A percentile compares a stretch with the other conserved stretches of the same genome.
These are phyloP conservation scores for Orthonychiurus folsomi DNA, from an alignment of 2,888 invertebrate species.

Conservation along the genomic window DNA sequence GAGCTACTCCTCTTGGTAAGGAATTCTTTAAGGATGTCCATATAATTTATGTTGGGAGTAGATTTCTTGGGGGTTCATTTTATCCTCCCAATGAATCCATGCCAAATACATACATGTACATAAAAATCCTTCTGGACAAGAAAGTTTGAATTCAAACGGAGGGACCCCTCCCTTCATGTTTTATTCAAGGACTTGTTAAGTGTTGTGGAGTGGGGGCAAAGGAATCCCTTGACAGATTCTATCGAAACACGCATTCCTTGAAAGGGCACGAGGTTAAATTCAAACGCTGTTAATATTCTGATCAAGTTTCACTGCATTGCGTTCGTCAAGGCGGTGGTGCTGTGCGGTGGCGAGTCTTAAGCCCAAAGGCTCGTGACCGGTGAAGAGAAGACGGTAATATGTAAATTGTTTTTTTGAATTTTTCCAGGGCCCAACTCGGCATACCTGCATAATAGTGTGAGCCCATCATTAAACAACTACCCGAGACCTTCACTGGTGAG, in stretches of 20 bases:
- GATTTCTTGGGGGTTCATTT: background rate
- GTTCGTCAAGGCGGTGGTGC: background rate
- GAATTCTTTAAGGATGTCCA: too few relatives aligned
- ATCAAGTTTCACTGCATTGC: background rate
- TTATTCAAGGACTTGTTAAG: conserved; percentile 7
- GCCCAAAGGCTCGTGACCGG: too few relatives aligned
- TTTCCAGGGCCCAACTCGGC: conserved; percentile 36
- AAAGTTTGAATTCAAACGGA: too few relatives aligned
- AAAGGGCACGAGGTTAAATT: background rate
- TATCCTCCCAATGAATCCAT: too few relatives aligned
- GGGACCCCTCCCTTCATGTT: too few relatives aligned
- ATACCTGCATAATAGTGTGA: conserved; percentile 55
- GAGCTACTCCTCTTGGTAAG: conserved; percentile 47
- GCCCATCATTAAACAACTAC: conserved; percentile 57
- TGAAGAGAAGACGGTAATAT: background rate
- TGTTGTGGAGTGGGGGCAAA: background rate
- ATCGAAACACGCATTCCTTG: conserved; percentile 1
- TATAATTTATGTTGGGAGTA: background rate
- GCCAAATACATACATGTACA: too few relatives aligned
- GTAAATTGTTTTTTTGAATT: background rate
- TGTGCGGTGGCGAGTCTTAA: background rate
- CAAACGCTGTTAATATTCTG: background rate
- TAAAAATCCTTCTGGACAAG: too few relatives aligned
- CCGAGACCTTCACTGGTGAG: conserved; percentile 54
- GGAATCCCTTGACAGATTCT: background rate